A percentile compares a stretch with the other conserved stretches of the same genome.
These are phyloP conservation scores for Zosterops hypoxanthus DNA, from an alignment of 2,113 vertebrate genomes.

Conservation along the genomic window DNA sequence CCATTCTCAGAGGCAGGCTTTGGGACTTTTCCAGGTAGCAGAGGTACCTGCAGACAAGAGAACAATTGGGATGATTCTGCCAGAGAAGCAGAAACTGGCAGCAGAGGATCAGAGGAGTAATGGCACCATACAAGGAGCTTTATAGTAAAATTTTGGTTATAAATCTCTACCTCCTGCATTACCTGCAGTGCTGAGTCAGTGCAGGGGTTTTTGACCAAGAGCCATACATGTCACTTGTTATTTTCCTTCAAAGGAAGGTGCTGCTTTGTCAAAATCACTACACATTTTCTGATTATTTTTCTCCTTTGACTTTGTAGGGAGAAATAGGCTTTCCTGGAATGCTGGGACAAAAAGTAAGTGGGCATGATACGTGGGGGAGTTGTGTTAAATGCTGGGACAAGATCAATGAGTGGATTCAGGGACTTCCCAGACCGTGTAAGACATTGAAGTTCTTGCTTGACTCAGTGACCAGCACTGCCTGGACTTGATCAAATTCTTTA, in stretches of 20 bases:
- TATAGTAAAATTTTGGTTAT: background rate
- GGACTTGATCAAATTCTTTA: background rate
- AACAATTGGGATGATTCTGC: fast-evolving
- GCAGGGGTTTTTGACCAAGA: fast-evolving
- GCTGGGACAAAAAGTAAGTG: slow-evolving; percentile 94
- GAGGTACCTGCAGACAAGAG: background rate
- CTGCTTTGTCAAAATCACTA: background rate
- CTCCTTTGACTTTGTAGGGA: slow-evolving; percentile 79
- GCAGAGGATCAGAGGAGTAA: background rate
- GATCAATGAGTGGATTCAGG: background rate
- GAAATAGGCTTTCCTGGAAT: slow-evolving; percentile 92
- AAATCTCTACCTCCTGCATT: background rate
- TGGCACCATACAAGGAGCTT: background rate
- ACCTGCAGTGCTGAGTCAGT: background rate
- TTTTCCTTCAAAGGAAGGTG: background rate
- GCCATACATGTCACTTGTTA: background rate
- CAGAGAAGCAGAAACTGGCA: background rate
- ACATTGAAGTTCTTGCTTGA: background rate
- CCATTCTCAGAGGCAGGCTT: background rate
- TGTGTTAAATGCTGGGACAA: background rate
- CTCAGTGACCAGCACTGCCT: background rate
- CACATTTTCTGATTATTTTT: background rate
- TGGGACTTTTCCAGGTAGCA: background rate
- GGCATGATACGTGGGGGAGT: background rate
- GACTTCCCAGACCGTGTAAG: background rate